Conservation (phyloP, 2,113 vertebrate genomes). For the Melanocharis versteri region DNA sequence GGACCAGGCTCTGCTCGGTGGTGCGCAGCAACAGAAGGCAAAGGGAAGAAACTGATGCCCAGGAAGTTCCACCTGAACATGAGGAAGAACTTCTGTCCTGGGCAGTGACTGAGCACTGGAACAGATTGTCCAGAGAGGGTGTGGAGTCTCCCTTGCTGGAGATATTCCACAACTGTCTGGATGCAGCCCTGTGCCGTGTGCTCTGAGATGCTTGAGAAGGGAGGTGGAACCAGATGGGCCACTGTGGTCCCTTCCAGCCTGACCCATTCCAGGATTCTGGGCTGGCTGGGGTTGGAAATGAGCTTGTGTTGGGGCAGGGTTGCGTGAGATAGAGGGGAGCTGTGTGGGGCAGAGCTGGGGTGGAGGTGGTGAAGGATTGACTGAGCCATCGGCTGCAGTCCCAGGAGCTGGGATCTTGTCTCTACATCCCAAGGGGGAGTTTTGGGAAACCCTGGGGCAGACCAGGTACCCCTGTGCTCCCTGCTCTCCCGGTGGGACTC, state of each 20-base stretch:
- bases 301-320: too few species aligned
- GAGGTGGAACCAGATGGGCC: too few species aligned
- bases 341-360: background rate
- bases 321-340: too few species aligned
- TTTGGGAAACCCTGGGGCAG: background rate
- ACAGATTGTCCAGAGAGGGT: background rate
- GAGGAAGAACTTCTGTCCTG: background rate
- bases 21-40: background rate
- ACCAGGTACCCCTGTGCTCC: background rate
- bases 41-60: background rate
- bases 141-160: background rate
- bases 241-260: background rate
- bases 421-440: accelerated
- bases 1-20: background rate
- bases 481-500: background rate
- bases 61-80: background rate
- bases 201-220: background rate
- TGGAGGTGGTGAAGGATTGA: background rate
- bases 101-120: accelerated
- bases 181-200: background rate
- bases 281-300: background rate
- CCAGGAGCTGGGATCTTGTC: accelerated
- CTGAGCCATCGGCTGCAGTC: background rate
- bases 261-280: background rate
- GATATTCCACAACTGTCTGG: background rate